Evolutionary conservation across 2,797 vertebrate genomes (phyloP), one percentile per base, ranked within the genome.

Genomic region (Sebastes cheni): DNA sequence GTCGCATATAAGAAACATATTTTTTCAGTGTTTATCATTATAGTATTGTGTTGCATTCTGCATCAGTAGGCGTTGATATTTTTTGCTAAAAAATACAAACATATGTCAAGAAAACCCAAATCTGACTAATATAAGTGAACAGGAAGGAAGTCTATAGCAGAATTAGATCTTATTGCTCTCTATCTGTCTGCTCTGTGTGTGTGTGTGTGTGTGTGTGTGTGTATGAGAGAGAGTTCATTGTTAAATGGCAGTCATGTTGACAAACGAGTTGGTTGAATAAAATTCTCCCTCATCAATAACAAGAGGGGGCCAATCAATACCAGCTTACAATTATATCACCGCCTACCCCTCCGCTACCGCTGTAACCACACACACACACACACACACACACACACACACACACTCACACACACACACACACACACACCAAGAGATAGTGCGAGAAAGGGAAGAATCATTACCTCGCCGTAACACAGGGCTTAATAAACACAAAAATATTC

Each of bases 231-330:
- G 89, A 95, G 93, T 94, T 95, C 92, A 95, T 94, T 92, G 93
- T 95, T 95, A 96, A 95, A 95, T 92, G 93, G 93, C 92, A 87
- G 89, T 95, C 95, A 95, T 93, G 95, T 95, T 96, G 96, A 96
- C 95, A 95, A 96, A 96, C 90, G 94, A 94, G 95, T 92, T 95
- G 93, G 94, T 95, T 94, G 93, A 95, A 96, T 96, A 95, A 95
- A 96, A 96, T 95, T 96, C 94, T 91, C 92, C 90, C 92, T 95
- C 95, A 95, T 96, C 95, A 95, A 96, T 95, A 96, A 95, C 93
- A 91, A 92, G 86, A 91, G 89, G 89, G 84, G 83, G 66, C 81
- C 92, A 95, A 96, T 95, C 96, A 96, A 96, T 96, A 96, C 85
- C 79, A 86, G 91, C 92, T 95, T 93, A 95, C 94, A 95, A 95